phyloP scores from a whole-genome alignment of 2,113 vertebrate species.

The Vanacampus margaritifer region DNA sequence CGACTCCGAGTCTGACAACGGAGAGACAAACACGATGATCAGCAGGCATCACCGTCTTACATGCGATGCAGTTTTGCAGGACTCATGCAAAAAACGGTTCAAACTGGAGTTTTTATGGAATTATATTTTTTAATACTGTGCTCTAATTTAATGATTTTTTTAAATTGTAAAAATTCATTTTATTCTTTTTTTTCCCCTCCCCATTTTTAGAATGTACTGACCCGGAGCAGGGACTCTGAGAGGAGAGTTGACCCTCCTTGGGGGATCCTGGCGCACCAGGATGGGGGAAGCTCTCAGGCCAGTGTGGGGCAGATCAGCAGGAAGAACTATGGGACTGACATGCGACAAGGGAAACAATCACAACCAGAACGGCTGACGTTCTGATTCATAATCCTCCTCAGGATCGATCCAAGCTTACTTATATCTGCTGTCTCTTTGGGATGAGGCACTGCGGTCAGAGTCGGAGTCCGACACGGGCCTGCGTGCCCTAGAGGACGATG shows the following conservation, averaged over 20 bases:
- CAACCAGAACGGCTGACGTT: neutral
- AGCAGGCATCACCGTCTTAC: neutral
- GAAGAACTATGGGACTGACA: constrained; percentile 59
- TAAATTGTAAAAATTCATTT: too few species aligned
- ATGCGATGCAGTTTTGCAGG: neutral
- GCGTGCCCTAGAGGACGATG: constrained; percentile 60
- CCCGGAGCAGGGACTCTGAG: constrained; percentile 63
- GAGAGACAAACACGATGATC: neutral
- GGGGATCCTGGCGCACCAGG: constrained; percentile 49
- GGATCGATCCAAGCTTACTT: constrained; percentile 50
- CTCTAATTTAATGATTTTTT: too few species aligned
- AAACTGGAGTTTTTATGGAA: too few species aligned
- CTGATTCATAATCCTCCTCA: neutral
- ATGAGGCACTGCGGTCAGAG: constrained; percentile 68
- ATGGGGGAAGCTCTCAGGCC: constrained; percentile 53
- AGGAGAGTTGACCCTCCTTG: constrained; percentile 59
- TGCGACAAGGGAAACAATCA: neutral
- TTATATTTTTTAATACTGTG: too few species aligned
- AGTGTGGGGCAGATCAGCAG: constrained; percentile 60
- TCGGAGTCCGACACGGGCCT: constrained; percentile 68
- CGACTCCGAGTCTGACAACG: constrained; percentile 67
- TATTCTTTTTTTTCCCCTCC: too few species aligned
- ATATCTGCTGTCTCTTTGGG: constrained; percentile 66
- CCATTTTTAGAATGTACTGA: constrained; percentile 23
- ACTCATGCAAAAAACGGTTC: neutral